A percentile compares a stretch with the other conserved stretches of the same genome.
These are phyloP conservation scores for Cataglyphis albicans DNA, from an alignment of 2,888 invertebrate species.

Conservation along the genomic window DNA sequence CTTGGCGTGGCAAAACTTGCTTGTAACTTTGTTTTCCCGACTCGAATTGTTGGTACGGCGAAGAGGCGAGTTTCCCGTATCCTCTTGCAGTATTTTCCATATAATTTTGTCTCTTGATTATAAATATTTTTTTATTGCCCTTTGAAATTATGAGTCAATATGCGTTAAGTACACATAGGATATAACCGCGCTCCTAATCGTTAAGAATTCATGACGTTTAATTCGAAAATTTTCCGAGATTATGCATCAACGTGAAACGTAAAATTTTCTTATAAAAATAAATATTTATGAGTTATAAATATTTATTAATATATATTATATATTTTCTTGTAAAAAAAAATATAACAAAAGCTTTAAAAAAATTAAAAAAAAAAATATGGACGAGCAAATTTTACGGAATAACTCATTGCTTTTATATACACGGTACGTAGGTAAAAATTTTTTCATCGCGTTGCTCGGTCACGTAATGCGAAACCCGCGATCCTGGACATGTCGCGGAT, in stretches of 20 bases:
- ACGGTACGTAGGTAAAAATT: background rate
- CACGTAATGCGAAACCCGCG: slow-evolving; percentile 21
- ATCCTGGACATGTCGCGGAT: slow-evolving; percentile 30
- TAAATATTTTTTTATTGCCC: background rate
- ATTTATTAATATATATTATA: too few relatives aligned
- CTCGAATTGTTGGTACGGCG: slow-evolving; percentile 15
- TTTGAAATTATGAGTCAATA: background rate
- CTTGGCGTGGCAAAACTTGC: slow-evolving; percentile 28
- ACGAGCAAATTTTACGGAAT: slow-evolving; percentile 36
- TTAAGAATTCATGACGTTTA: slow-evolving; percentile 9
- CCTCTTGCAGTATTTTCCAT: background rate
- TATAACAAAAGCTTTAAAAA: background rate
- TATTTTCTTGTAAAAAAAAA: background rate
- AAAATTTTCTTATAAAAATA: background rate
- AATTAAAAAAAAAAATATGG: background rate
- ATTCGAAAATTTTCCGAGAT: background rate
- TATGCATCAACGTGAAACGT: background rate
- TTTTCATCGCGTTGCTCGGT: slow-evolving; percentile 4
- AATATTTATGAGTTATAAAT: background rate
- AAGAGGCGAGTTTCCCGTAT: background rate
- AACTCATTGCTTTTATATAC: slow-evolving; percentile 18
- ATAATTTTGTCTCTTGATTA: background rate
- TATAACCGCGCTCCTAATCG: background rate
- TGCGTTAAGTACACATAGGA: background rate
- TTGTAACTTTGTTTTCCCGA: slow-evolving; percentile 43